Conservation (phyloP, 2,797 vertebrate genomes). For the Syndactyla subalaris region DNA sequence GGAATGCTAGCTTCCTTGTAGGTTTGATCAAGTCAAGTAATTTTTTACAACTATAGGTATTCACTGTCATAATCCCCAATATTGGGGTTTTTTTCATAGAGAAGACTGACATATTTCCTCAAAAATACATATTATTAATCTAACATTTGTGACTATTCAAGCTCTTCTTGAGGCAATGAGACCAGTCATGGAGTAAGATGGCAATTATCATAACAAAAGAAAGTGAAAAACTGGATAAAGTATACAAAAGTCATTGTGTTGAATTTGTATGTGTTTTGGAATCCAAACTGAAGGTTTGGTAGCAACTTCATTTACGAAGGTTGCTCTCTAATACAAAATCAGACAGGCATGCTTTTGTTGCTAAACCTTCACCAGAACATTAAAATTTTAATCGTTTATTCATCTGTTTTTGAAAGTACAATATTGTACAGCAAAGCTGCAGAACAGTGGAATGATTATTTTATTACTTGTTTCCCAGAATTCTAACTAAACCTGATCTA, state of each 20-base stretch:
- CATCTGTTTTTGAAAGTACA: background rate
- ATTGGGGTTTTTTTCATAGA: background rate
- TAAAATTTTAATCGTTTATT: background rate
- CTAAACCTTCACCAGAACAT: background rate
- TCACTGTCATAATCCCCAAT: background rate
- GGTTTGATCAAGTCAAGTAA: background rate
- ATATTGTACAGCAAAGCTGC: background rate
- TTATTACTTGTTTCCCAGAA: background rate
- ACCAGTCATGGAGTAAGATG: background rate
- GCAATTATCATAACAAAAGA: background rate
- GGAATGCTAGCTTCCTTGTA: background rate
- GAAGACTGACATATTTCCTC: background rate
- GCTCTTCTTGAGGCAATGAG: background rate
- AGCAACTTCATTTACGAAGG: background rate
- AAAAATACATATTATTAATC: background rate
- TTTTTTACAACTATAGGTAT: background rate
- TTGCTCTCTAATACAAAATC: background rate
- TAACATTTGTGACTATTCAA: background rate
- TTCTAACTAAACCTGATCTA: background rate
- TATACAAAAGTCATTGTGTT: background rate
- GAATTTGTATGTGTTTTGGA: background rate
- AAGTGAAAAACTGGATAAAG: background rate
- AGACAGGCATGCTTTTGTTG: background rate
- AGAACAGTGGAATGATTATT: background rate
- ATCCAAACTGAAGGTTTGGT: background rate